A percentile compares a stretch with the other conserved stretches of the same genome.
Conservation (phyloP, 2,113 vertebrate genomes). For the Coracopsis vasa region DNA sequence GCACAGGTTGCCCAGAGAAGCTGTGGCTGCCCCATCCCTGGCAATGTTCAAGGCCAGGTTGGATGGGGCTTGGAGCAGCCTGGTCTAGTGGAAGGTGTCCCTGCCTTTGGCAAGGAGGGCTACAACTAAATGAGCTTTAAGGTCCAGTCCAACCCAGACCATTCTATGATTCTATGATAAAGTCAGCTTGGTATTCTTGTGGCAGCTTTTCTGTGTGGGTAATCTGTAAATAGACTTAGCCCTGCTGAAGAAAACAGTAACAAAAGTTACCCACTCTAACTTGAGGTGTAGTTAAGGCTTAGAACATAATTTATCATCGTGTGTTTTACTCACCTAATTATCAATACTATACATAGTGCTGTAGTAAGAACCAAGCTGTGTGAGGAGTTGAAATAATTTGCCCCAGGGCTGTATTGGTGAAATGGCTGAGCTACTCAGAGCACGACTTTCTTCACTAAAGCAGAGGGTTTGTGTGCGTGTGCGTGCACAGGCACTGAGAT, state of each 20-base stretch:
- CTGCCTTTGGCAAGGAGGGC: neutral
- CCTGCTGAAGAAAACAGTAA: neutral
- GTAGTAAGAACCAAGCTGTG: accelerated
- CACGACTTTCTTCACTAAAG: accelerated
- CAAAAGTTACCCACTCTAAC: neutral
- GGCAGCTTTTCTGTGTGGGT: neutral
- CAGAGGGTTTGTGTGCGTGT: neutral
- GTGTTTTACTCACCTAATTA: neutral
- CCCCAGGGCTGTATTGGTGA: accelerated
- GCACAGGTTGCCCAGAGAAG: neutral
- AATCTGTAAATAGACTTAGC: neutral
- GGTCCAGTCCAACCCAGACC: neutral
- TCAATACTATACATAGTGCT: accelerated
- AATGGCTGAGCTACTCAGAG: neutral
- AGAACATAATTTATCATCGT: accelerated
- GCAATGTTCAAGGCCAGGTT: neutral
- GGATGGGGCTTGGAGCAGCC: accelerated
- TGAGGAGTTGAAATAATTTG: neutral
- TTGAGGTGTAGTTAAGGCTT: neutral
- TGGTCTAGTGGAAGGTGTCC: neutral
- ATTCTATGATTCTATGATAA: neutral
- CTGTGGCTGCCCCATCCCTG: neutral
- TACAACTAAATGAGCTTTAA: neutral
- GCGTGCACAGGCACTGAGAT: accelerated
- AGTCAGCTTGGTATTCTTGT: accelerated